phyloP scores from a whole-genome alignment of 2,888 invertebrate genomes.

The Drosophila demipolita region DNA sequence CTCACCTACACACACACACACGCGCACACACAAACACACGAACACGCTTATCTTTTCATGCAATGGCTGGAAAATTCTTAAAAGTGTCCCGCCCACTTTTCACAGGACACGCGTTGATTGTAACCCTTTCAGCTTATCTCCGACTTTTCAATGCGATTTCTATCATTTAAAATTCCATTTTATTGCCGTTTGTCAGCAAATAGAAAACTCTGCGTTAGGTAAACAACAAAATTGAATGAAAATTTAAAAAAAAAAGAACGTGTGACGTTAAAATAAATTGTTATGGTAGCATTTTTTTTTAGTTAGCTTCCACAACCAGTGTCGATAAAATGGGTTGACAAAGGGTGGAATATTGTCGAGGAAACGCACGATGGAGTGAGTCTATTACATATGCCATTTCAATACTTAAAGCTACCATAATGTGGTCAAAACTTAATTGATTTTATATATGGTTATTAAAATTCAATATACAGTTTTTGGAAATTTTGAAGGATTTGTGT shows the following conservation, averaged over 20 bases:
- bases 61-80: constrained; percentile 69
- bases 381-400: constrained; percentile 6
- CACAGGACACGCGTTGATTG: constrained; percentile 48
- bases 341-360: not conserved
- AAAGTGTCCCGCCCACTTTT: constrained; percentile 52
- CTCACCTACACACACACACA: constrained; percentile 27
- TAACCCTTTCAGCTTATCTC: constrained; percentile 70
- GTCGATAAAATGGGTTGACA: not conserved
- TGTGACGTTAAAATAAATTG: constrained; percentile 74
- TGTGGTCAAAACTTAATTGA: not conserved
- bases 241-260: constrained; percentile 10
- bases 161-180: constrained; percentile 78
- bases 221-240: constrained; percentile 28
- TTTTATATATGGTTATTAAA: not conserved
- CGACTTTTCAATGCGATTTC: constrained; percentile 70
- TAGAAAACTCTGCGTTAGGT: constrained; percentile 44
- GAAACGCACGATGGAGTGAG: not conserved
- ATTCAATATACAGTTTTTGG: not conserved
- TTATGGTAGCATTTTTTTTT: constrained; percentile 37
- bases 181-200: constrained; percentile 66
- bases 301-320: constrained; percentile 11
- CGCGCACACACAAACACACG: not conserved
- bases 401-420: constrained; percentile 21
- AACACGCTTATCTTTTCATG: constrained; percentile 64
- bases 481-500: not conserved